These are phyloP conservation scores for Enoplosus armatus DNA, from an alignment of 2,797 vertebrate genomes.

Conservation along the genomic window DNA sequence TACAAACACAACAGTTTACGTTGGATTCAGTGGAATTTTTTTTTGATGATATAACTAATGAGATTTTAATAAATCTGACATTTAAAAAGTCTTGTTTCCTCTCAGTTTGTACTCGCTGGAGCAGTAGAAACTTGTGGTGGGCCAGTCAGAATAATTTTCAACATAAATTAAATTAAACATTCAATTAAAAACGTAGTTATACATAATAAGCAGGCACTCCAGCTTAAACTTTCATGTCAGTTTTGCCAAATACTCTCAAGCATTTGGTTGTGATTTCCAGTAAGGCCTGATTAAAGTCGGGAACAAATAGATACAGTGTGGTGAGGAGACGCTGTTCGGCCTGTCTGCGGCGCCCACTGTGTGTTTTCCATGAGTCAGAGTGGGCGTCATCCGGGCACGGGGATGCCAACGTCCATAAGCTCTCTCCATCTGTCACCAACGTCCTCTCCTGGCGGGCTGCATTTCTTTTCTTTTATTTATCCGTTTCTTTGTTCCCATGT, in stretches of 20 bases:
- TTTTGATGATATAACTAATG: not conserved
- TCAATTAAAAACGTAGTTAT: not conserved
- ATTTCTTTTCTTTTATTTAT: conserved; percentile 26
- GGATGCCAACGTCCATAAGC: conserved; percentile 68
- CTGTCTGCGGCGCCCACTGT: conserved; percentile 50
- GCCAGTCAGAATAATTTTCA: not conserved
- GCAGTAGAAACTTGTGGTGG: not conserved
- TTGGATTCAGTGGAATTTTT: not conserved
- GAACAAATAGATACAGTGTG: conserved; percentile 26
- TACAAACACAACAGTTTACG: conserved; percentile 33
- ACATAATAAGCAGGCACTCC: not conserved
- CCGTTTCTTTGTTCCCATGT: conserved; percentile 26
- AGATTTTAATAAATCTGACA: not conserved
- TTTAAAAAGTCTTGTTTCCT: not conserved
- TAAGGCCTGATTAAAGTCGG: not conserved
- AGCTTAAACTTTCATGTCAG: not conserved
- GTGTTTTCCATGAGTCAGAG: conserved; percentile 73
- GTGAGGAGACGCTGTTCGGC: conserved; percentile 14
- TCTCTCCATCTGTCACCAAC: conserved; percentile 73
- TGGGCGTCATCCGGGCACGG: conserved; percentile 41
- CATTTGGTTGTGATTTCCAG: conserved; percentile 15
- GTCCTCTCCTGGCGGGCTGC: conserved; percentile 35
- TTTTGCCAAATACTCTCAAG: not conserved
- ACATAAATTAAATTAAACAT: too few species aligned
- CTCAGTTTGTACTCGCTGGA: not conserved